A percentile compares a stretch with the other conserved stretches of the same genome.
Conservation (phyloP, 2,888 invertebrate genomes). For the Anorthoa munda region DNA sequence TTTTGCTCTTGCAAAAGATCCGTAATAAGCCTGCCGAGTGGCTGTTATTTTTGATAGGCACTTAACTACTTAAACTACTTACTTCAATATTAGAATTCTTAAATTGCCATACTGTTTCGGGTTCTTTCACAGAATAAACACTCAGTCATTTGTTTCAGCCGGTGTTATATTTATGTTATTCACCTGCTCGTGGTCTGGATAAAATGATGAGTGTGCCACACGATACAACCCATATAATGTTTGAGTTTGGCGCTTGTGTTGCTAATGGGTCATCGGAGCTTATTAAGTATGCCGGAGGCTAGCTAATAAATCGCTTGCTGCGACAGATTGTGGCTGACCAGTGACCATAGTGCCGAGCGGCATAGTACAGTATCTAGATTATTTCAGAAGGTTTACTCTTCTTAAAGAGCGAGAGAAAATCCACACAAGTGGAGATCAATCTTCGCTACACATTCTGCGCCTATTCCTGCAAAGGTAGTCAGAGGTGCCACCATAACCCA, state of each 20-base stretch:
- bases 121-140: not conserved
- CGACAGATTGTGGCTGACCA: conserved; percentile 30
- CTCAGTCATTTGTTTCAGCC: no score
- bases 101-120: not conserved
- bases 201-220: not conserved
- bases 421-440: not conserved
- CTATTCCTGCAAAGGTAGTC: not conserved
- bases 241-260: conserved; percentile 14
- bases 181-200: no score
- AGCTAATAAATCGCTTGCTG: conserved; percentile 20
- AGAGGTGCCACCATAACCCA: no score
- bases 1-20: no score
- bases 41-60: not conserved
- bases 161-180: not conserved
- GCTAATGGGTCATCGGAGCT: conserved; percentile 19
- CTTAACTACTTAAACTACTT: no score
- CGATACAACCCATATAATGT: not conserved
- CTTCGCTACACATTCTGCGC: not conserved
- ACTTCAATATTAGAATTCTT: no score
- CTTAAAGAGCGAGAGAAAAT: not conserved
- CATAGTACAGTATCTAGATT: not conserved
- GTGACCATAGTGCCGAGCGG: not conserved
- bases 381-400: conserved; percentile 24
- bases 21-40: no score
- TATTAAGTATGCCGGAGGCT: conserved; percentile 29